Evolutionary conservation across 2,113 vertebrate species (phyloP).

Genomic region (Pelvicachromis taeniatus): DNA sequence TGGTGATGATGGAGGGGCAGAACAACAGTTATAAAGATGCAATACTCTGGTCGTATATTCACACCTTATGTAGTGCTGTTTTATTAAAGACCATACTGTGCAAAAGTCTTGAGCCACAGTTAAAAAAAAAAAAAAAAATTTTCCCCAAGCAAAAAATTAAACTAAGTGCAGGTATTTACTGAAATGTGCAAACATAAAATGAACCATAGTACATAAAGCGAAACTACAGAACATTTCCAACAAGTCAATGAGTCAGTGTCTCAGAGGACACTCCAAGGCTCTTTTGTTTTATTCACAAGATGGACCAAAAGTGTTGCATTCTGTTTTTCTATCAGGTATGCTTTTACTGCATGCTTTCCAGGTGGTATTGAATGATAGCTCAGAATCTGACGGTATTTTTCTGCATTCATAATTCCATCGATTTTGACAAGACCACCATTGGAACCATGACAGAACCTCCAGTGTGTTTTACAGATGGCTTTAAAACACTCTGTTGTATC

Average conservation of each 20-base stretch:
- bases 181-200: neutral
- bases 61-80: neutral
- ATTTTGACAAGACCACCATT: neutral
- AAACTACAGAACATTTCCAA: neutral
- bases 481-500: neutral
- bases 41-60: neutral
- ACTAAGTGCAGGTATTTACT: neutral
- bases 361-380: neutral
- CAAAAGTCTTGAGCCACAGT: neutral
- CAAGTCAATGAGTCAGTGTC: neutral
- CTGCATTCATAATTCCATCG: neutral
- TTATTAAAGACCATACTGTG: neutral
- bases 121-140: too few species aligned
- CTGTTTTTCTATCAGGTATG: neutral
- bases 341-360: neutral
- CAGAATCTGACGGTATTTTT: neutral
- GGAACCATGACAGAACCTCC: neutral
- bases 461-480: rapidly evolving
- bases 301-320: neutral
- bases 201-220: neutral
- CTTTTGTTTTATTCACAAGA: neutral
- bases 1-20: neutral
- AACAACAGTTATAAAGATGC: neutral
- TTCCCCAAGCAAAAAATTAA: neutral
- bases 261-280: rapidly evolving